Conservation (phyloP, 2,113 vertebrate species). For the Sprattus sprattus region DNA sequence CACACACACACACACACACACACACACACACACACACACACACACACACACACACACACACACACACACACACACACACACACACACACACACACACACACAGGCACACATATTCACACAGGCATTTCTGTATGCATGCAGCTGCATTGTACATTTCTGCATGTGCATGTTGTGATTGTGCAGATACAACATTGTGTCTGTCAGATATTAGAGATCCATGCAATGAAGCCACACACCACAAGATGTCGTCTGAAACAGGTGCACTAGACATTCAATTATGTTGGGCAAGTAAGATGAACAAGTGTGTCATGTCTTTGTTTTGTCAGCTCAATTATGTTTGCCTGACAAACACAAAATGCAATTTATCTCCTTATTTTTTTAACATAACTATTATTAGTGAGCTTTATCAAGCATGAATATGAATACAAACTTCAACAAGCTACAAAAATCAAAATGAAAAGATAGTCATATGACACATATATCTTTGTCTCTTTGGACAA, state of each 20-base stretch:
- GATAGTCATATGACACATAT: neutral
- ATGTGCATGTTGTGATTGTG: neutral
- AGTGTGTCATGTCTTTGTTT: neutral
- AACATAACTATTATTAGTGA: neutral
- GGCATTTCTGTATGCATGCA: neutral
- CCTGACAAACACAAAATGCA: neutral
- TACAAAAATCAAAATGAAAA: neutral
- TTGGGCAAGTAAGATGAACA: neutral
- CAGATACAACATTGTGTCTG: neutral
- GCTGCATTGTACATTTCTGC: neutral
- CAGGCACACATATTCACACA: constrained; percentile 26
- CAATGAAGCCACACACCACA: constrained; percentile 36
- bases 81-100: constrained; percentile 36
- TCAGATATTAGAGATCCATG: constrained; percentile 11
- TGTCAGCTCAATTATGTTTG: neutral
- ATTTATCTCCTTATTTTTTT: neutral
- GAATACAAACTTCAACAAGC: too few relatives aligned
- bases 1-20: neutral
- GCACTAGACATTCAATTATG: neutral
- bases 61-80: too few relatives aligned
- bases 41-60: neutral
- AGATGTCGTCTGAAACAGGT: constrained; percentile 39
- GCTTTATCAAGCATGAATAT: too few relatives aligned
- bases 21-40: constrained; percentile 39
- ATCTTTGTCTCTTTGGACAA: too few relatives aligned